phyloP scores from a whole-genome alignment of 2,113 vertebrate species.

The Acanthochromis polyacanthus region DNA sequence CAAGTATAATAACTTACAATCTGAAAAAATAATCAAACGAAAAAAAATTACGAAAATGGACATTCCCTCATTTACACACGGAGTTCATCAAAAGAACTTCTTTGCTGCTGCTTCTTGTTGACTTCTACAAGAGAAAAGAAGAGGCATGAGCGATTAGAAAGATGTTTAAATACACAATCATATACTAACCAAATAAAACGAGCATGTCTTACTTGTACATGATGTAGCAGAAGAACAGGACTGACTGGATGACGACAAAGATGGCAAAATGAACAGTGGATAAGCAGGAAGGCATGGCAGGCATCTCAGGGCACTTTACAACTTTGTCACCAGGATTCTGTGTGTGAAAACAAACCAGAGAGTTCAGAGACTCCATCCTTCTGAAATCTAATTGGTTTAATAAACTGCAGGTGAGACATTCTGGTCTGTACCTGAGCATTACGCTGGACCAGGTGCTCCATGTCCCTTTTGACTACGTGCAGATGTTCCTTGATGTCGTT shows the following conservation, averaged over 20 bases:
- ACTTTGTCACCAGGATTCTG: conserved; percentile 90
- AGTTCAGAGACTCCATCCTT: neutral
- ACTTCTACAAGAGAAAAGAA: conserved; percentile 83
- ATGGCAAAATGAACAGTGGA: conserved; percentile 91
- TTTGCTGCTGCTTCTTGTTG: conserved; percentile 99
- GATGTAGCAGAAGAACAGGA: conserved; percentile 93
- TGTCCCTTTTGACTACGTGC: conserved; percentile 90
- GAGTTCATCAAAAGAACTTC: conserved; percentile 97
- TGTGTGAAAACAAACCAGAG: neutral
- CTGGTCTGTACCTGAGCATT: conserved; percentile 68
- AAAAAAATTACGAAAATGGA: conserved; percentile 74
- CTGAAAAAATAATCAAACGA: conserved; percentile 63
- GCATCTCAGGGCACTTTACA: conserved; percentile 89
- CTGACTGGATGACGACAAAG: conserved; percentile 90
- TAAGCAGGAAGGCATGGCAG: conserved; percentile 90
- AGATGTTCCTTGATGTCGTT: conserved; percentile 97
- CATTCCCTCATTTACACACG: conserved; percentile 83
- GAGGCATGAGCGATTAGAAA: conserved; percentile 38
- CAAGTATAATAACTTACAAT: conserved; percentile 85
- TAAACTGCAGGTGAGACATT: neutral
- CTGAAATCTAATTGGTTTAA: neutral
- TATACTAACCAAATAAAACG: neutral
- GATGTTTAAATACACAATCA: neutral
- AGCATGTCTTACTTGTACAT: conserved; percentile 91
- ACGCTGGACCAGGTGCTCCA: conserved; percentile 90